These are phyloP conservation scores for Maccullochella peelii DNA, from an alignment of 2,113 vertebrate genomes.

Conservation along the genomic window DNA sequence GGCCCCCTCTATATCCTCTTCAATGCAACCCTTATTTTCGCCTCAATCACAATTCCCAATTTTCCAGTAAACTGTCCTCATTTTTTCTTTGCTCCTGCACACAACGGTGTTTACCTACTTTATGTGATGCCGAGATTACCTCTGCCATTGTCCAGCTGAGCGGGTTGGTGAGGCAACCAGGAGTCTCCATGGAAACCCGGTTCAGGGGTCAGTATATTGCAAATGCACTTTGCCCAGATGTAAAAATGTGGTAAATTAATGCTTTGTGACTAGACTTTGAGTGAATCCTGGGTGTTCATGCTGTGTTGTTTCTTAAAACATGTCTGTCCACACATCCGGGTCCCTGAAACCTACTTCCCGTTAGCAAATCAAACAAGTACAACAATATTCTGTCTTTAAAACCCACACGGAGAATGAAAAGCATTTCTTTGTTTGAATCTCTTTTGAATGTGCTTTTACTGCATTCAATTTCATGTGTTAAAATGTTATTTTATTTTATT, in stretches of 20 bases:
- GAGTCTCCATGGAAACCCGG: slow-evolving; percentile 63
- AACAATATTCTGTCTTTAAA: not conserved
- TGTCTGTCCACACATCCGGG: not conserved
- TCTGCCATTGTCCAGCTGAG: slow-evolving; percentile 64
- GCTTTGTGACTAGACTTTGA: slow-evolving; percentile 35
- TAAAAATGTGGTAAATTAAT: slow-evolving; percentile 51
- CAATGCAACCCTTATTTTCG: slow-evolving; percentile 40
- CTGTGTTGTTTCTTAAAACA: slow-evolving; percentile 40
- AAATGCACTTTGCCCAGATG: slow-evolving; percentile 43
- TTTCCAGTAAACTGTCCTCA: slow-evolving; percentile 56
- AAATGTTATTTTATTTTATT: not conserved
- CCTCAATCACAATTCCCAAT: slow-evolving; percentile 52
- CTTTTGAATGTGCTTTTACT: not conserved
- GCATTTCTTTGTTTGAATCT: not conserved
- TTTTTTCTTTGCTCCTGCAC: slow-evolving; percentile 50
- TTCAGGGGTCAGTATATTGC: slow-evolving; percentile 62
- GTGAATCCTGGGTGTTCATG: slow-evolving; percentile 19
- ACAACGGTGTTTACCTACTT: slow-evolving; percentile 70
- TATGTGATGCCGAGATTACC: slow-evolving; percentile 63
- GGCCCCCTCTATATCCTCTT: slow-evolving; percentile 35
- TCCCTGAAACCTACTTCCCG: not conserved
- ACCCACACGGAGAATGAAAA: not conserved
- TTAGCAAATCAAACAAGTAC: not conserved
- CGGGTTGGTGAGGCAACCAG: slow-evolving; percentile 38
- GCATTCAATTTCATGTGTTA: not conserved